Percentiles rank a stretch among this genome's conserved stretches.
Evolutionary conservation across 1,140 invertebrate species (phyloP).

Genomic region (Magallana ariakensis): DNA sequence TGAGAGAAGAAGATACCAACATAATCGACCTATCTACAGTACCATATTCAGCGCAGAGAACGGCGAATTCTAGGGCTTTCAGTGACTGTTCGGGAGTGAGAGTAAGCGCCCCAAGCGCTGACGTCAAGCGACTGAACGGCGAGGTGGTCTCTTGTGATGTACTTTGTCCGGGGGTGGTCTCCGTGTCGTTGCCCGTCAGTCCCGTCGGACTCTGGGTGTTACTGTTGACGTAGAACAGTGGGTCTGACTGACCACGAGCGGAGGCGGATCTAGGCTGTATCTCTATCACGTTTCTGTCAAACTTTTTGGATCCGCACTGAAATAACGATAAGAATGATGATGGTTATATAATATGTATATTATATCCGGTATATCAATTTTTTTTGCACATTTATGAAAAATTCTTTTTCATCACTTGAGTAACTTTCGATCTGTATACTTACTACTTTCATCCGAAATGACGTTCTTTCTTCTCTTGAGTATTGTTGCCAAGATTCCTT

Average conservation of each 20-base stretch:
- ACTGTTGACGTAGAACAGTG: conserved; percentile 51
- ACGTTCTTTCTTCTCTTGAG: conserved; percentile 54
- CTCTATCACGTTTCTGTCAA: conserved; percentile 46
- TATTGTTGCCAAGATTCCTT: conserved; percentile 55
- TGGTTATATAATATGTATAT: too few relatives aligned
- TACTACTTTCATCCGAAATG: conserved; percentile 59
- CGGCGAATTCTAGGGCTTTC: conserved; percentile 59
- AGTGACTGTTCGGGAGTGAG: conserved; percentile 59
- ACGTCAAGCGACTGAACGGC: conserved; percentile 40
- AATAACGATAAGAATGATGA: not conserved
- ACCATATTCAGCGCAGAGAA: conserved; percentile 61
- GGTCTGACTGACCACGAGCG: conserved; percentile 22
- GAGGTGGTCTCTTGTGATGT: not conserved
- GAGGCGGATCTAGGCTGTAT: conserved; percentile 16
- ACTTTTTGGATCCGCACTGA: conserved; percentile 31
- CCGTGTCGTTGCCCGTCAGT: not conserved
- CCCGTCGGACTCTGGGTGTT: not conserved
- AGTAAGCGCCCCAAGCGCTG: not conserved
- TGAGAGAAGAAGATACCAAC: not conserved
- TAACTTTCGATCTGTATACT: not conserved
- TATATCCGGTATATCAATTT: too few relatives aligned
- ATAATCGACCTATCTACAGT: not conserved
- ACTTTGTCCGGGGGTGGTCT: conserved; percentile 1
- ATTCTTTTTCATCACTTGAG: too few relatives aligned
- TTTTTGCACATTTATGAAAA: too few relatives aligned